Evolutionary conservation across 2,113 vertebrate genomes (phyloP).

Genomic region (Heliornis fulica): DNA sequence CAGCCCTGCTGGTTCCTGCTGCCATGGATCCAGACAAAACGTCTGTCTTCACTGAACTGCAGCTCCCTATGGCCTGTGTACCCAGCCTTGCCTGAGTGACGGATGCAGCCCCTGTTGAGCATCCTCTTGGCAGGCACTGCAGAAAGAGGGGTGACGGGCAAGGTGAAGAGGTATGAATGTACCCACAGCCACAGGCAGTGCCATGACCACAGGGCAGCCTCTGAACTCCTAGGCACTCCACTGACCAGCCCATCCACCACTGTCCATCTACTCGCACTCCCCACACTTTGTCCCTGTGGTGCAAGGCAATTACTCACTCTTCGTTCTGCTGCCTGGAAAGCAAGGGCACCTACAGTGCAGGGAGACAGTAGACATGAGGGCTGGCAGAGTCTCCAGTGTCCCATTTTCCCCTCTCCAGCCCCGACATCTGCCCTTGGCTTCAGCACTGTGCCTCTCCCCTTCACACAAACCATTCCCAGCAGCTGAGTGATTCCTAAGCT

Average conservation of each 20-base stretch:
- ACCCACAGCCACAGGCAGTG: accelerated
- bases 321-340: not conserved
- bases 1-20: not conserved
- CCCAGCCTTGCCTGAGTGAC: not conserved
- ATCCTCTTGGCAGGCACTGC: not conserved
- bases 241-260: not conserved
- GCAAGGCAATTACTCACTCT: not conserved
- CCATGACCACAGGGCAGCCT: accelerated
- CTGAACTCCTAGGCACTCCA: not conserved
- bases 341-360: accelerated
- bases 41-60: accelerated
- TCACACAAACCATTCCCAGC: not conserved
- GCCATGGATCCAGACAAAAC: accelerated
- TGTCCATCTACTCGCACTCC: not conserved
- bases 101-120: not conserved
- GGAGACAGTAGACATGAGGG: accelerated
- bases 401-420: not conserved
- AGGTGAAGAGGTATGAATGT: accelerated
- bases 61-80: not conserved
- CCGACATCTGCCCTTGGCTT: accelerated
- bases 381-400: not conserved
- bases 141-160: accelerated
- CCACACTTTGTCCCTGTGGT: no score
- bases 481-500: not conserved
- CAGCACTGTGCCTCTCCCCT: not conserved